Evolutionary conservation across 2,113 vertebrate genomes (phyloP).

Genomic region (Edolisoma coerulescens): DNA sequence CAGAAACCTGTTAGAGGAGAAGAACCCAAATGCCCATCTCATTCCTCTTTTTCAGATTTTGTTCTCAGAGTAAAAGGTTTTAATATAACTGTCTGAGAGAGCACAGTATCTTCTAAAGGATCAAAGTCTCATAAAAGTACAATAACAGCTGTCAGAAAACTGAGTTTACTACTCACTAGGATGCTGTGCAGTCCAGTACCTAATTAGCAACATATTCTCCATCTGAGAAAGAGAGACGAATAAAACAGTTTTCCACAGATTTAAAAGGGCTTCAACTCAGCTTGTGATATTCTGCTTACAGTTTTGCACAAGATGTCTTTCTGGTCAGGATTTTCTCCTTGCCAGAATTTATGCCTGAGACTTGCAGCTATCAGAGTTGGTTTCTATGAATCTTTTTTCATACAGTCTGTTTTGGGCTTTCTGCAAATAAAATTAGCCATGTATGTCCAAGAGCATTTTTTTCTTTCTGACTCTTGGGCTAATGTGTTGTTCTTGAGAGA

Average conservation of each 20-base stretch:
- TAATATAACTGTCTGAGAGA: slow-evolving; percentile 39
- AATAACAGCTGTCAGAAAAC: slow-evolving; percentile 62
- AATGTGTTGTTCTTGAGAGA: background rate
- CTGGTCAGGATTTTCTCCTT: background rate
- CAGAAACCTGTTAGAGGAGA: background rate
- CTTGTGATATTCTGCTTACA: background rate
- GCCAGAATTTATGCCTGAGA: background rate
- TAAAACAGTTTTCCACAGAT: slow-evolving; percentile 19
- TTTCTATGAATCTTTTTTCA: background rate
- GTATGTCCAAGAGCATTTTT: background rate
- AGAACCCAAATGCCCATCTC: background rate
- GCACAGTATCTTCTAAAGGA: slow-evolving; percentile 36
- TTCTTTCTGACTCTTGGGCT: background rate
- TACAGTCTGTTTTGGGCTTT: background rate
- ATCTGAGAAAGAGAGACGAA: slow-evolving; percentile 24
- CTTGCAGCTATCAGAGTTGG: background rate
- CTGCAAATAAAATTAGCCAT: background rate
- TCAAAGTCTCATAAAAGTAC: slow-evolving; percentile 57
- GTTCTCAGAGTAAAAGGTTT: slow-evolving; percentile 13
- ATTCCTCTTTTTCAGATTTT: background rate
- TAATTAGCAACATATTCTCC: slow-evolving; percentile 61
- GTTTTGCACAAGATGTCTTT: background rate
- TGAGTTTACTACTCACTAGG: slow-evolving; percentile 12
- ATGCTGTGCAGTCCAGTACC: slow-evolving; percentile 16
- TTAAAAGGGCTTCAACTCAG: slow-evolving; percentile 28